Percentiles rank a stretch among this genome's conserved stretches.
phyloP scores from a whole-genome alignment of 2,113 vertebrate genomes.

The Gobio gobio region DNA sequence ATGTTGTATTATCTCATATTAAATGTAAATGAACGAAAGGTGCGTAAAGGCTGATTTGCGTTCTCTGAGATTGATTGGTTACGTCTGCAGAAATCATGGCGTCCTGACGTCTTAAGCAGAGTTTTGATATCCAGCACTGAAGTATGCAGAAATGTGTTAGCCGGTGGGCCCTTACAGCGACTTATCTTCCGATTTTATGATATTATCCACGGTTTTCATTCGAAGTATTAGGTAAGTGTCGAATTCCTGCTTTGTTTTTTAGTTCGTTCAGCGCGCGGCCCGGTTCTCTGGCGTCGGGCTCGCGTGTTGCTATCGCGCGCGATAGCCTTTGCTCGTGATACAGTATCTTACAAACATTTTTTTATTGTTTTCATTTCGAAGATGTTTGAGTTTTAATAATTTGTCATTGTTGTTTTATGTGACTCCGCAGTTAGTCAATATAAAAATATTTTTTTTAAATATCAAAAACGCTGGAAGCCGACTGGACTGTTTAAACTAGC shows the following conservation, averaged over 20 bases:
- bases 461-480: neutral
- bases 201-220: constrained; percentile 36
- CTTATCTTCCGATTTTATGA: constrained; percentile 55
- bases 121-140: constrained; percentile 67
- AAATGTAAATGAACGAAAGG: neutral
- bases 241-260: neutral
- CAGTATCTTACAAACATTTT: neutral
- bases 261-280: neutral
- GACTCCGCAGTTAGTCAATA: neutral
- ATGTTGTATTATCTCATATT: neutral
- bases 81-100: constrained; percentile 71
- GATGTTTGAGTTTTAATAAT: neutral
- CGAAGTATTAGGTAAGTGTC: constrained; percentile 65
- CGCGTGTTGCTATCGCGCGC: neutral
- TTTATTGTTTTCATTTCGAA: neutral
- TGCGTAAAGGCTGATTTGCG: neutral
- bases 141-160: constrained; percentile 79
- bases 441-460: too few relatives aligned
- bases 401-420: neutral
- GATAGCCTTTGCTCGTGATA: neutral
- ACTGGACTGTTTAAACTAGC: neutral
- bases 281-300: neutral
- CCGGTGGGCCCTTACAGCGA: constrained; percentile 64
- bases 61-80: constrained; percentile 52
- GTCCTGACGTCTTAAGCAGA: constrained; percentile 60